Base-by-base conservation (phyloP, 2,888 invertebrate genomes). In the Aromia moschata region DNA sequence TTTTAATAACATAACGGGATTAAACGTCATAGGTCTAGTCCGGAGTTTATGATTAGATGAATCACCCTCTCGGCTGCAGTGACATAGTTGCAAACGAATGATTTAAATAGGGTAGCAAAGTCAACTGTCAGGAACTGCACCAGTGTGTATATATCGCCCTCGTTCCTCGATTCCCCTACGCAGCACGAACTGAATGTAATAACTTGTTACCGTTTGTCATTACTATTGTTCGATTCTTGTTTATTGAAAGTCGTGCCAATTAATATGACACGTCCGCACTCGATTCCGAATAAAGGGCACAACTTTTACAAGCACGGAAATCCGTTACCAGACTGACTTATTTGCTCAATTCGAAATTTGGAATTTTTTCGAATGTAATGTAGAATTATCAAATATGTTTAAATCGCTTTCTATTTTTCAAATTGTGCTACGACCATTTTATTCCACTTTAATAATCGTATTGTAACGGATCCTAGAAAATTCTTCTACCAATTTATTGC, bases 171-270 rank as follows among this genome's bases (percentile, higher is more conserved):
- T 58, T 54, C 68, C 67, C 61, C 60, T 56, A 63, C 67, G 67
- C 66, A 64, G 60, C 60, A 53, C 61, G 62, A 60, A 63, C 64
- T 62, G 67, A 62, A 65, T 69, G 65, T 70, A 70, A 70, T 70
- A 68, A 68, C 69, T 69, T 70, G 70, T 70, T 69, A 70, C 64
- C 69, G 66, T 69, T 69, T 68, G 69, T 69, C 69, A 69, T 66
- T 68, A 69, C 62, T 61, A 65, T 67, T 67, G 63, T 69, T 66
- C 62, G 65, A 60, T 60, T 46, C 53, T 61, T 59, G 63, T 65
- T 62, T 59, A 62, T 58, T 65, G 56, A 57, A 62, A 62, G 58
- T 58, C 58, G 47, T 45, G 47, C 44, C 59, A 60, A 59, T 59
- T 60, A 62, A n/a, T 12, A 17, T 12, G 17, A 36, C n/a, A n/a